Percentiles rank a stretch among this genome's conserved stretches.
Conservation (phyloP, 2,113 vertebrate species). For the Eclectus roratus region DNA sequence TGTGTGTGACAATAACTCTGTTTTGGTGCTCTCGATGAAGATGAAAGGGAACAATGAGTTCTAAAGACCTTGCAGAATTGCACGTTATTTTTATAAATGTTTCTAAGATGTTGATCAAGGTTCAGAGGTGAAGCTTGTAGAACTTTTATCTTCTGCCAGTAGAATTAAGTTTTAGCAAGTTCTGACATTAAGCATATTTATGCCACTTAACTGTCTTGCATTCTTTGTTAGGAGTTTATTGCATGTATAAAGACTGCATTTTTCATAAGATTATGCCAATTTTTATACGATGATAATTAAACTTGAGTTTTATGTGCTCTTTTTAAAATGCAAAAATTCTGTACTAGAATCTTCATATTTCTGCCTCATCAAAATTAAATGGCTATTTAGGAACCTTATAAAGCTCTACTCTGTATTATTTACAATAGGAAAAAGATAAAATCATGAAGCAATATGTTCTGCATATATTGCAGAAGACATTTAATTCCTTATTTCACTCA, state of each 20-base stretch:
- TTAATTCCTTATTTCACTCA: background rate
- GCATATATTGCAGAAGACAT: background rate
- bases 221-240: conserved; percentile 61
- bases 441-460: background rate
- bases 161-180: conserved; percentile 36
- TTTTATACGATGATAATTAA: conserved; percentile 46
- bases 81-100: conserved; percentile 7
- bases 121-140: conserved; percentile 50
- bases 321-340: conserved; percentile 31
- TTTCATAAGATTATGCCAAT: conserved; percentile 40
- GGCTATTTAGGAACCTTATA: background rate
- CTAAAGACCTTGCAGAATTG: background rate
- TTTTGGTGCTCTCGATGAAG: background rate
- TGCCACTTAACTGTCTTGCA: background rate
- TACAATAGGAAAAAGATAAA: background rate
- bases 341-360: conserved; percentile 31
- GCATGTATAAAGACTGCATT: conserved; percentile 39
- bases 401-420: background rate
- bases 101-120: conserved; percentile 3
- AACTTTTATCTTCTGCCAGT: conserved; percentile 47
- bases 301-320: conserved; percentile 26
- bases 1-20: background rate
- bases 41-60: background rate
- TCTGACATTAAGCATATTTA: conserved; percentile 40
- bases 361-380: conserved; percentile 42